Evolutionary conservation across 2,888 invertebrate species (phyloP), one percentile per base, ranked within the genome.

Genomic region (Cephus runcator): DNA sequence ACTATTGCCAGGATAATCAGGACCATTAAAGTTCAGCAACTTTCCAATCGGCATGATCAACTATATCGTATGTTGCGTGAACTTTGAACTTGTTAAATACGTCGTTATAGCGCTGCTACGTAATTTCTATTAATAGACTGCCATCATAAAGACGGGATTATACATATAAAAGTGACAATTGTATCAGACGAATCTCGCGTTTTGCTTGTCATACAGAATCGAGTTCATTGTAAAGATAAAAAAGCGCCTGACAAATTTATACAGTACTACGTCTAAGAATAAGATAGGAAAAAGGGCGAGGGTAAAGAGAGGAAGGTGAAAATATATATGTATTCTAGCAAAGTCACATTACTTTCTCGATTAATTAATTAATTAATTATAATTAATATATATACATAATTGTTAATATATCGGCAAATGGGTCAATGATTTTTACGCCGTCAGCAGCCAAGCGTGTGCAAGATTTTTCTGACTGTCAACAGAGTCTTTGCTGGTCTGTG

Each of bases 401-500:
- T 75, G 23, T 68, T 56, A 56, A 56, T 23, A 56, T 33, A 33
- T 56, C 75, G 31, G 69, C 69, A 75, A 75, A 34, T 68, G 68
- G 75, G 75, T 75, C 75, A 75, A 75, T 75, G 75, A 75, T 75
- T 75, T 75, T 40, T 75, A 40, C 68, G 31, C 33, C 31, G 71
- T 56, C 40, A 56, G 40, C 40, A 56, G 40, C 71, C 71, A 33
- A 71, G 31, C 71, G 71, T 71, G 71, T 56, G 40, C 40, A 56
- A 23, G 40, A 56, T 56, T 56, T 56, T 23, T 56, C 40, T 9
- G 23, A 9, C 23, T 56, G 23, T 56, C 40, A 23, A 4, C 15
- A 1, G 15, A 40, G 23, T 9, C 40, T 56, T 56, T 56, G 40
- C 40, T 15, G 40, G 40, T 56, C 40, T 56, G 23, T 2, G 23